Evolutionary conservation across 2,113 vertebrate genomes (phyloP).

Genomic region (Felis chaus): DNA sequence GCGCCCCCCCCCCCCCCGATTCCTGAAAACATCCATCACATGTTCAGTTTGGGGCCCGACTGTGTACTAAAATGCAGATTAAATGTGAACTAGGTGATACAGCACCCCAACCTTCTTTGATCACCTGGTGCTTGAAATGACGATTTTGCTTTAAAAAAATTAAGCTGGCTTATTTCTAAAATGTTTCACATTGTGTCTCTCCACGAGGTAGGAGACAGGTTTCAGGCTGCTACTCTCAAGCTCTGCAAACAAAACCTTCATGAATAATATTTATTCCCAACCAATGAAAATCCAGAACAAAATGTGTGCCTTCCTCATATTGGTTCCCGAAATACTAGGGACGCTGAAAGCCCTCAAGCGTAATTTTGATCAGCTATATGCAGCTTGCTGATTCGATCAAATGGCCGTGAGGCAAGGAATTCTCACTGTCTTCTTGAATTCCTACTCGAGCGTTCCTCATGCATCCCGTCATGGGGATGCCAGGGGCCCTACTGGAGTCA

Average conservation of each 20-base stretch:
- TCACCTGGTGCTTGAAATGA: conserved; percentile 49
- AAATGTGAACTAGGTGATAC: conserved; percentile 38
- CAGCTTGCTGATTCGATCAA: neutral
- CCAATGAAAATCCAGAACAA: conserved; percentile 54
- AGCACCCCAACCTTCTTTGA: conserved; percentile 57
- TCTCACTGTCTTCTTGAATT: neutral
- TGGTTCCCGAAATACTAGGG: neutral
- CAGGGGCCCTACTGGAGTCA: neutral
- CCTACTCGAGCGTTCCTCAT: neutral
- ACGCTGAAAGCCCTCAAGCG: neutral
- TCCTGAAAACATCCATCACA: neutral
- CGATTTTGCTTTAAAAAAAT: conserved; percentile 52
- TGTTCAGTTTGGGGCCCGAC: neutral
- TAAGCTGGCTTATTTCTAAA: neutral
- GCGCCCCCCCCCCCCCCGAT: neutral
- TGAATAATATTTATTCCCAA: conserved; percentile 58
- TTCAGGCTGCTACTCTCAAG: conserved; percentile 26
- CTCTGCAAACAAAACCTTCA: conserved; percentile 58
- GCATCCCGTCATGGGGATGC: neutral
- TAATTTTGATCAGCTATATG: conserved; percentile 10
- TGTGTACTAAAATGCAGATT: conserved; percentile 59
- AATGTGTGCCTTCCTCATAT: neutral
- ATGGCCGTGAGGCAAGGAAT: neutral
- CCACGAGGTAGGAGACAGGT: conserved; percentile 7
- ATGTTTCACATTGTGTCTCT: conserved; percentile 44